Base-by-base conservation (phyloP, 2,888 invertebrate genomes). In the Watsonalla binaria region DNA sequence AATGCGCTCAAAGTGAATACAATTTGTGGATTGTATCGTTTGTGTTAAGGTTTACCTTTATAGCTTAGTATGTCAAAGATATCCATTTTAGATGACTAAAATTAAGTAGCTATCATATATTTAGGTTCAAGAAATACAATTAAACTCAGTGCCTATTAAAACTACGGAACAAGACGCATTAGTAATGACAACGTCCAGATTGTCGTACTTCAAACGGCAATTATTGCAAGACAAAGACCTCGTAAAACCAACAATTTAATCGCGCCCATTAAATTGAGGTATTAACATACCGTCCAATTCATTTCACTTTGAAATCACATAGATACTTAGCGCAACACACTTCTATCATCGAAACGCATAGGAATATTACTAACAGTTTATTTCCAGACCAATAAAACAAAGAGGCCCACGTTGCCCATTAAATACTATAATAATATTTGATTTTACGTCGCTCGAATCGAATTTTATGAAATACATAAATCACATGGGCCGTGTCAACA, bases 401-500 rank as follows among this genome's bases (percentile, higher is more conserved):
- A 78, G 72, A 76, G 73, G 72, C 70, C 67, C 76, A 73, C 78
- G 73, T 74, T 72, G 61, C 67, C 76, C 77, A 80, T 81, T 82
- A 79, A 80, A 80, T 74, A 72, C 70, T 74, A 71, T 72, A 76
- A 76, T 79, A 78, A 80, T 82, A 81, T 84, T 82, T 82, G 78
- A 82, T 84, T 84, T 82, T 78, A 80, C 80, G 75, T 76, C 76
- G 74, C 78, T 78, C 77, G 76, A 74, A 80, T 76, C 74, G 75
- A 78, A 77, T 78, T 78, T 78, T 78, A 78, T 78, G 78, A 73
- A 80, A 81, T 73, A 70, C 66, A 86, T 88, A 90, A 90, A 89
- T 90, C 88, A 83, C 61, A 55, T 68, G 60, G 59, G 62, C 60
- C 73, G 69, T 89, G 87, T 90, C 89, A 89, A 81, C 90, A 86